These are phyloP conservation scores for Augochlora pura DNA, from an alignment of 1,140 invertebrate species.

Conservation along the genomic window DNA sequence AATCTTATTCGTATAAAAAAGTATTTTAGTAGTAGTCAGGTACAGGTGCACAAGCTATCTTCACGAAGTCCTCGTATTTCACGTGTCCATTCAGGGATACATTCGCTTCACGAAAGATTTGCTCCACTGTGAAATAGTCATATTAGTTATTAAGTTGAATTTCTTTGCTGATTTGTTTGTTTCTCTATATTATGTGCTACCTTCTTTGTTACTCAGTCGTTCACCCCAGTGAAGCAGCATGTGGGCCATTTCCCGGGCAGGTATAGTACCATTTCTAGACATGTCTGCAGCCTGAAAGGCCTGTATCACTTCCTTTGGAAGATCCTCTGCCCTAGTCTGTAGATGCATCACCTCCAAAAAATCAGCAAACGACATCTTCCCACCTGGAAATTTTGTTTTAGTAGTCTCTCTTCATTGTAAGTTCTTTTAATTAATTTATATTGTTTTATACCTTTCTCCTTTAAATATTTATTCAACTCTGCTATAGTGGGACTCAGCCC, in stretches of 20 bases:
- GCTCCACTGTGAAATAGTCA: constrained; percentile 87
- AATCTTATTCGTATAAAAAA: constrained; percentile 14
- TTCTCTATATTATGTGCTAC: constrained; percentile 75
- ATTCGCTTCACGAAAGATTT: constrained; percentile 96
- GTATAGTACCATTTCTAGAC: constrained; percentile 87
- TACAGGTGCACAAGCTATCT: constrained; percentile 95
- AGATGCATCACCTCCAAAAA: constrained; percentile 97
- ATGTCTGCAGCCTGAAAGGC: constrained; percentile 93
- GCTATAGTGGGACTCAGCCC: constrained; percentile 95
- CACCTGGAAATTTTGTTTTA: constrained; percentile 81
- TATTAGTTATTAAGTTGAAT: background rate
- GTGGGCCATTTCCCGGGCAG: constrained; percentile 91
- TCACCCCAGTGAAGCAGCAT: constrained; percentile 96
- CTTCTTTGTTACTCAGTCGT: constrained; percentile 92
- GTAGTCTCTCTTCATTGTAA: too few species aligned
- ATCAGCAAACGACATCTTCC: constrained; percentile 96
- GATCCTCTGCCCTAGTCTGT: constrained; percentile 91
- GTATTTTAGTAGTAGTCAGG: constrained; percentile 93
- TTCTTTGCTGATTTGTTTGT: background rate
- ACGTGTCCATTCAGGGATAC: constrained; percentile 90
- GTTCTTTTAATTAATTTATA: background rate
- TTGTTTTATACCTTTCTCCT: constrained; percentile 85
- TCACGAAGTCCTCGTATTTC: constrained; percentile 95
- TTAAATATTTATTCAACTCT: constrained; percentile 92
- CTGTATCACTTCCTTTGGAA: constrained; percentile 92